Base-by-base conservation (phyloP, 1,140 invertebrate genomes). In the Tenebrio molitor region DNA sequence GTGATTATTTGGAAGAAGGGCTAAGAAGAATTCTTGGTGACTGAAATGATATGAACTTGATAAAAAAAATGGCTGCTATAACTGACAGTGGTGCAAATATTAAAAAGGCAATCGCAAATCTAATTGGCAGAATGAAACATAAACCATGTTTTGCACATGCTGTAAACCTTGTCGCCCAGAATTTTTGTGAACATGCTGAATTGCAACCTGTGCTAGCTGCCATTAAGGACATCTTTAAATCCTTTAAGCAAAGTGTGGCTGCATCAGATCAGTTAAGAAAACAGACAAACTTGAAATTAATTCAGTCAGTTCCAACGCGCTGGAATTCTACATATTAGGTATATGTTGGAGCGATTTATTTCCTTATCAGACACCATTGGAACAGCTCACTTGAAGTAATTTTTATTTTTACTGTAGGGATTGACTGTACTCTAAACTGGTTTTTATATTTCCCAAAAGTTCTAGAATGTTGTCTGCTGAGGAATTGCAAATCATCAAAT, bases 271-370 rank as follows among this genome's bases (percentile, higher is more conserved):
- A 14, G 4, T 44, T 44, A 44, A 5, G 41, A 12, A 44, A 44
- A 12, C 5, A 12, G 4, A 6, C 12, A 6, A 17, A 44, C 16
- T 12, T 44, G n/a, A 64, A 64, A 72, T 72, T 79, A 29, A 77
- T 78, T 21, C 73, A 77, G 68, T 70, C 71, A 10, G 74, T 76
- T 1, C 14, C 41, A 44, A 80, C 78, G 0, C 66, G 80, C 6
- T 80, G 78, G 76, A 80, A 77, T 63, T 77, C 75, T 1, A 73
- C 69, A 4, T 71, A 73, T 6, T n/a, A n/a, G n/a, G n/a, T 68
- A 74, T 42, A 80, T 82, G 79, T n/a, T 81, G 8, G 70, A 79
- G 46, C 42, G 79, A 34, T 82, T 79, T 72, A 42, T 80, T 4
- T 34, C 69, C 63, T 66, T 81, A 58, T 72, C 75, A 68, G 42